Base-by-base conservation (phyloP, 2,888 invertebrate species). In the Metacarcinus magister region DNA sequence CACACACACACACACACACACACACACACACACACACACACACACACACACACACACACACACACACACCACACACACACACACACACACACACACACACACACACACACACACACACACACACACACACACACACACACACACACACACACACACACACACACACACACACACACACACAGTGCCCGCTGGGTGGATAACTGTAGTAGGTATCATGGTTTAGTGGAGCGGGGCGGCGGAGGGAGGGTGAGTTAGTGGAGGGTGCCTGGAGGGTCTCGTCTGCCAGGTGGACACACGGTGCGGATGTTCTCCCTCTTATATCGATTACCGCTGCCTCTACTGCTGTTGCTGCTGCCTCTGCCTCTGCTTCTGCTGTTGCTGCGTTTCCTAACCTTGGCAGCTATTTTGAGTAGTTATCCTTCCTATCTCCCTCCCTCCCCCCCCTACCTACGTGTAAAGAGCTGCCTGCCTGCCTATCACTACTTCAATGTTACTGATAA, bases 51-150 rank as follows among this genome's bases (percentile, higher is more conserved):
- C n/a, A n/a, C n/a, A n/a, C n/a, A 19, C n/a, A 13, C 10, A 46
- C 19, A 28, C 48, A 46, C 54, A 92, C 28, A 19, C 28, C 5
- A 44, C 23, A n/a, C 7, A 39, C n/a, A 23, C 23, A 44, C 92
- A 92, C 54, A 54, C 92, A n/a, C 48, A 10, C 92, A 92, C 92
- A 28, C 92, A 48, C 92, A 23, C 92, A 92, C 92, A 48, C 92
- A 23, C 32, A 67, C 67, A 67, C 67, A 67, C 32, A 48, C 48
- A 48, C 32, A 93, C 48, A 93, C 32, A 93, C 48, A 93, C 32
- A 93, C 54, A 93, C 54, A 93, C 54, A 93, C 54, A 93, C 54
- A 93, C 60, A 93, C 75, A 43, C 75, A 93, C 39, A 93, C 39
- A 93, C 39, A 93, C 39, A 93, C 39, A 93, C 39, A 93, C 39